A percentile compares a stretch with the other conserved stretches of the same genome.
Evolutionary conservation across 2,113 vertebrate species (phyloP).

Genomic region (Arenaria interpres): DNA sequence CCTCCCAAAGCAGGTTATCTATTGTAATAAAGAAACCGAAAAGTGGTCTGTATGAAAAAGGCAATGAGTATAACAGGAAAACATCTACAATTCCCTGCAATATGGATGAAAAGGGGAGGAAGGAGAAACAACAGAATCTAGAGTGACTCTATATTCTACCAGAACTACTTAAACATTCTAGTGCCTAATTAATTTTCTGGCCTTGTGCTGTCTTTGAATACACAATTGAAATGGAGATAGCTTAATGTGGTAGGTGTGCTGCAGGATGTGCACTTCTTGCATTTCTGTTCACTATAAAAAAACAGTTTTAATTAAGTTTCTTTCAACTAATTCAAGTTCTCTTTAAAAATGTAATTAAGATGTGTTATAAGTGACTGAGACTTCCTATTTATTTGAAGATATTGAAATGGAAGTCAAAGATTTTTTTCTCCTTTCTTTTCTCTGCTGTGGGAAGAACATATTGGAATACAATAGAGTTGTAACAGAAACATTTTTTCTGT

Average conservation of each 20-base stretch:
- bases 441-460: neutral
- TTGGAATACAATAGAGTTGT: neutral
- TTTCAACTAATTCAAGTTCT: slow-evolving; percentile 66
- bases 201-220: slow-evolving; percentile 27
- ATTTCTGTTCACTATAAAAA: slow-evolving; percentile 56
- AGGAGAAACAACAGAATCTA: neutral
- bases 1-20: neutral
- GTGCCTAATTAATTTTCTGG: slow-evolving; percentile 31
- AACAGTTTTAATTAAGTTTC: slow-evolving; percentile 59
- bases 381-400: slow-evolving; percentile 25
- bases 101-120: neutral
- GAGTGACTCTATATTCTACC: neutral
- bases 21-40: neutral
- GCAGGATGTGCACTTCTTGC: slow-evolving; percentile 25
- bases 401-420: neutral
- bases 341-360: slow-evolving; percentile 66
- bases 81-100: neutral
- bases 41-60: neutral
- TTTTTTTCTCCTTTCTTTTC: neutral
- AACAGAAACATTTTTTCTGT: neutral
- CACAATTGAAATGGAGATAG: neutral
- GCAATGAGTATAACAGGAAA: neutral
- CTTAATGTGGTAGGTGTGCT: slow-evolving; percentile 26
- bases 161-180: neutral
- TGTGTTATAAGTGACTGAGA: slow-evolving; percentile 45